A percentile compares a stretch with the other conserved stretches of the same genome.
These are phyloP conservation scores for Brachypterus glaber DNA, from an alignment of 2,888 invertebrate species.

Conservation along the genomic window DNA sequence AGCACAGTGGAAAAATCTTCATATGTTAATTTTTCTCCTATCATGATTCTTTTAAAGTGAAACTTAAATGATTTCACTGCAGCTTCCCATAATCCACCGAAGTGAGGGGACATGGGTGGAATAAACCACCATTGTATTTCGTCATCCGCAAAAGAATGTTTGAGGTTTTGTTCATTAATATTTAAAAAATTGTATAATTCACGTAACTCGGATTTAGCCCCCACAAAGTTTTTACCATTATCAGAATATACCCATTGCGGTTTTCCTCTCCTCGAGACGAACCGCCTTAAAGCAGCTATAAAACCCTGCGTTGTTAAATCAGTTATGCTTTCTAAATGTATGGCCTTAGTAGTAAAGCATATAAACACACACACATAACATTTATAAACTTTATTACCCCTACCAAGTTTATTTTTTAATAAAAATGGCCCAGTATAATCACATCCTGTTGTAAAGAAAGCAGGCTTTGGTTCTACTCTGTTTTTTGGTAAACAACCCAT, in stretches of 20 bases:
- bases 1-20: no score
- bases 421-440: no score
- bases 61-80: no score
- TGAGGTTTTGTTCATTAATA: no score
- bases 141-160: no score
- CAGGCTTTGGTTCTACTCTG: conserved; percentile 11
- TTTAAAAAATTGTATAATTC: no score
- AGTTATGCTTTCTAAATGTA: conserved; percentile 28
- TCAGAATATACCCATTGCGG: conserved; percentile 26
- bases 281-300: conserved; percentile 26
- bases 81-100: background rate
- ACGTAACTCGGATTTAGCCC: no score
- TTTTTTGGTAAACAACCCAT: conserved; percentile 19
- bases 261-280: conserved; percentile 24
- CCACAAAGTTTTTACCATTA: conserved; percentile 30
- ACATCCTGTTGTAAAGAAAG: conserved; percentile 17
- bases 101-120: no score
- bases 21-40: conserved; percentile 4
- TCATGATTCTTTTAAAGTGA: background rate
- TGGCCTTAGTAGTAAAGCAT: conserved; percentile 23
- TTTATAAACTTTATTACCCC: conserved; percentile 16
- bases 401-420: no score
- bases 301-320: conserved; percentile 27
- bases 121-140: no score
- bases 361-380: conserved; percentile 23